phyloP scores from a whole-genome alignment of 2,797 vertebrate species.

The Paguma larvata region DNA sequence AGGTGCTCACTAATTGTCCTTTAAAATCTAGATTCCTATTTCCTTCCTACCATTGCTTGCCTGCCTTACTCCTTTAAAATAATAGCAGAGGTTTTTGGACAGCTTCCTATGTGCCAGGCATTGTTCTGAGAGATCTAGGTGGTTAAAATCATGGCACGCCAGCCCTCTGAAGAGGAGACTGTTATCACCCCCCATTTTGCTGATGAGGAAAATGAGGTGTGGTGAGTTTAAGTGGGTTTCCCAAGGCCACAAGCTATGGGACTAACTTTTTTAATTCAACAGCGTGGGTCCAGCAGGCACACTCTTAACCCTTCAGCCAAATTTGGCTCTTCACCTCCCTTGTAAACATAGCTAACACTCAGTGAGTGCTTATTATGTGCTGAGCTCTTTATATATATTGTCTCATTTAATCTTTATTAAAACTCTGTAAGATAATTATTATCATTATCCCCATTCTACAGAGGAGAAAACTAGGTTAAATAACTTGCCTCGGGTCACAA shows the following conservation, averaged over 20 bases:
- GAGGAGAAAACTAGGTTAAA: conserved; percentile 27
- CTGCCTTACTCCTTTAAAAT: background rate
- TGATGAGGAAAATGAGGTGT: background rate
- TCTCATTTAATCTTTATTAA: background rate
- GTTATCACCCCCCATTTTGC: background rate
- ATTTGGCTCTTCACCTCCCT: background rate
- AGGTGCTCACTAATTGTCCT: background rate
- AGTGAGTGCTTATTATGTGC: background rate
- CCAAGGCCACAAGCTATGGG: background rate
- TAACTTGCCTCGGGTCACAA: background rate
- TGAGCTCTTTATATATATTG: background rate
- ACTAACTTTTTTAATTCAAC: background rate
- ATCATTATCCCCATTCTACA: background rate
- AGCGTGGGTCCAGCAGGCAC: background rate
- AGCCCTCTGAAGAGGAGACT: background rate
- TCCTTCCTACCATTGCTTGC: background rate
- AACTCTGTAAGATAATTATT: background rate
- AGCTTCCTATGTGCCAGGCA: background rate
- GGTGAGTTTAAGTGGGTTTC: background rate
- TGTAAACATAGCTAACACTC: background rate
- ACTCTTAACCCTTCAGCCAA: background rate
- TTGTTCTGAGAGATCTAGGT: background rate
- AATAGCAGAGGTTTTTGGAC: background rate
- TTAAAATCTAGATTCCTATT: background rate
- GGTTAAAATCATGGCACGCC: background rate